Evolutionary conservation across 2,888 invertebrate species (phyloP), one percentile per base, ranked within the genome.

Genomic region (Tortrix viridana): DNA sequence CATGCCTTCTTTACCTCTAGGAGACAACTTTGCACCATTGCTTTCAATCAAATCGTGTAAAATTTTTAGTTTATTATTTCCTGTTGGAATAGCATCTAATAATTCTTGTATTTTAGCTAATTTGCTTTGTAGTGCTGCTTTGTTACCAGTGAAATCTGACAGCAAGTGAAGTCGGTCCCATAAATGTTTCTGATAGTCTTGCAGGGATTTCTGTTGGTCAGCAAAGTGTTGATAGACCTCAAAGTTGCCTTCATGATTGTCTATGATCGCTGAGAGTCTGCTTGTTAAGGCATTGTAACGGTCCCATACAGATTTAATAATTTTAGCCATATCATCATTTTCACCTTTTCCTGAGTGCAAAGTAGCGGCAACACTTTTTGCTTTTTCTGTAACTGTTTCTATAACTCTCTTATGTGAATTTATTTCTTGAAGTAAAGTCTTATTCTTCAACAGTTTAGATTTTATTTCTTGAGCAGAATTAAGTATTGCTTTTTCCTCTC

Each of bases 331-430:
- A 80, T 96, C 95, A 32, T 93, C 88, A 49, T 84, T 91, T 70
- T 93, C 93, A 37, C 91, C 93, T 77, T 93, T 93, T 43, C 91
- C 93, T 9, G 90, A 88, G 73, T 93, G 91, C 41, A 93, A 88
- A 48, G 92, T 93, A 68, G 94, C 92, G 55, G 95, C 92, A 3
- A 96, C 93, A 18, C 93, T 93, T 71, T 95, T 95, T 0, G 97
- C 97, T 84, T 98, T 98, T 77, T 98, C 98, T 6, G 96, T 96
- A 1, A 98, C 95, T 5, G 96, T 95, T 88, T 98, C 98, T 46
- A 98, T 95, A 5, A 98, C 95, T 70, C 98, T 93, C 81, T 98
- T 98, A 79, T 98, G 97, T 0, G 98, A 96, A 62, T 95, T 90
- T 22, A 98, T 97, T 87, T 99, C 98, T 89, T 98, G 98, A 58